Percentiles rank a stretch among this genome's conserved stretches.
Evolutionary conservation across 2,113 vertebrate species (phyloP).

Genomic region (Daubentonia madagascariensis): DNA sequence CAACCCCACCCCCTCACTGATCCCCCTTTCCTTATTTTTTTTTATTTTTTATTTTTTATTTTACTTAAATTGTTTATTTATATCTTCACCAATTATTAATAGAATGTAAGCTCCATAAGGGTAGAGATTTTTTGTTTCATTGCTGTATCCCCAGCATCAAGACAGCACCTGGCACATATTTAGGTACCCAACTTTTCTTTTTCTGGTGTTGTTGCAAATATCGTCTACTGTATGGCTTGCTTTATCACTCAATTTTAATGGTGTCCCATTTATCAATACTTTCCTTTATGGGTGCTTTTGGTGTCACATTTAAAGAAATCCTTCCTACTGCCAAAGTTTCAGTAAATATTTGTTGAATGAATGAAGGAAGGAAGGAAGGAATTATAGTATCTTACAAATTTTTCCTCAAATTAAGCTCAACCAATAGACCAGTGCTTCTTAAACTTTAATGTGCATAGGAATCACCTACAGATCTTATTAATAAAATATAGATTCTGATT

Average conservation of each 20-base stretch:
- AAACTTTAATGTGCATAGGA: not conserved
- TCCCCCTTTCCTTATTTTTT: not conserved
- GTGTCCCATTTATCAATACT: not conserved
- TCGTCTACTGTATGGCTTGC: not conserved
- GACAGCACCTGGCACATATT: not conserved
- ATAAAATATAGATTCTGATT: conserved; percentile 17
- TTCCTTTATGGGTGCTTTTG: not conserved
- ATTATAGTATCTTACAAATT: not conserved
- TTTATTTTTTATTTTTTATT: no score
- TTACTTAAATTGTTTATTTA: conserved; percentile 9
- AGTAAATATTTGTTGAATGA: not conserved
- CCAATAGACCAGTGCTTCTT: not conserved
- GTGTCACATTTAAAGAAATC: not conserved
- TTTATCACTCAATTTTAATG: not conserved
- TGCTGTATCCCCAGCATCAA: not conserved
- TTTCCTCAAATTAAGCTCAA: not conserved
- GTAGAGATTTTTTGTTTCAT: not conserved
- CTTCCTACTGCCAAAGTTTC: not conserved
- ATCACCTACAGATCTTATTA: not conserved
- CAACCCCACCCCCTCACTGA: not conserved
- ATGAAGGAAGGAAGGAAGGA: conserved; percentile 22
- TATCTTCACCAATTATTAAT: not conserved
- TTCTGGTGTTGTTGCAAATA: not conserved
- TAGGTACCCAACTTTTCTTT: not conserved
- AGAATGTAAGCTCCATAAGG: not conserved